A percentile compares a stretch with the other conserved stretches of the same genome.
phyloP scores from a whole-genome alignment of 2,113 vertebrate species.

The Felis chaus region DNA sequence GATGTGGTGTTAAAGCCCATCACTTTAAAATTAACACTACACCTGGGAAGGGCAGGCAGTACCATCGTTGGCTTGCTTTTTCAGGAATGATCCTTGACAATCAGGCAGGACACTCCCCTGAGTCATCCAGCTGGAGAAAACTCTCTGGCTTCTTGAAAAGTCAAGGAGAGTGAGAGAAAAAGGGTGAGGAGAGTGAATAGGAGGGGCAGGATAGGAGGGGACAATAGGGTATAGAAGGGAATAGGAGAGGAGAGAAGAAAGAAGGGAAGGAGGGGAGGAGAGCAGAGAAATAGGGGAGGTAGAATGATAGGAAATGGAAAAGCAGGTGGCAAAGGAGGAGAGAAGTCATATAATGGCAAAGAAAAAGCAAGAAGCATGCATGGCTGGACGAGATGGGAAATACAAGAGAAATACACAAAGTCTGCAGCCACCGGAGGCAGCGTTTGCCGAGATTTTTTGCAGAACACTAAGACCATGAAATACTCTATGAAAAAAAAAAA shows the following conservation, averaged over 20 bases:
- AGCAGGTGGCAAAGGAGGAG: neutral
- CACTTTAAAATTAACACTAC: slow-evolving; percentile 65
- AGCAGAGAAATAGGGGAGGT: neutral
- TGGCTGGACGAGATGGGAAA: neutral
- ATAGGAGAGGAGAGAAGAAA: neutral
- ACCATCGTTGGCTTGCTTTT: slow-evolving; percentile 51
- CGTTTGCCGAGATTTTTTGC: neutral
- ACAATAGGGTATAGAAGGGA: neutral
- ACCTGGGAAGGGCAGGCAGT: slow-evolving; percentile 43
- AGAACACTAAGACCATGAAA: neutral
- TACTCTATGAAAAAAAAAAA: neutral
- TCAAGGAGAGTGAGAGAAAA: neutral
- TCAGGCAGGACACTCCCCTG: slow-evolving; percentile 4
- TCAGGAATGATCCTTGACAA: slow-evolving; percentile 6
- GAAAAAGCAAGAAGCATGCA: neutral
- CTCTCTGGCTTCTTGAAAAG: neutral
- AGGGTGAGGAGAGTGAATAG: neutral
- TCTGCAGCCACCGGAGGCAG: neutral
- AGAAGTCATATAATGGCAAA: neutral
- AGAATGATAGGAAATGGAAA: neutral
- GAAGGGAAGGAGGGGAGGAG: neutral
- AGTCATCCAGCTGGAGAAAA: neutral
- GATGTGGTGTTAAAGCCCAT: slow-evolving; percentile 70
- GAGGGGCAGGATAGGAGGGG: neutral
- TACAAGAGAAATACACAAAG: neutral